phyloP scores from a whole-genome alignment of 2,888 invertebrate genomes.

The Spisula subtruncata region DNA sequence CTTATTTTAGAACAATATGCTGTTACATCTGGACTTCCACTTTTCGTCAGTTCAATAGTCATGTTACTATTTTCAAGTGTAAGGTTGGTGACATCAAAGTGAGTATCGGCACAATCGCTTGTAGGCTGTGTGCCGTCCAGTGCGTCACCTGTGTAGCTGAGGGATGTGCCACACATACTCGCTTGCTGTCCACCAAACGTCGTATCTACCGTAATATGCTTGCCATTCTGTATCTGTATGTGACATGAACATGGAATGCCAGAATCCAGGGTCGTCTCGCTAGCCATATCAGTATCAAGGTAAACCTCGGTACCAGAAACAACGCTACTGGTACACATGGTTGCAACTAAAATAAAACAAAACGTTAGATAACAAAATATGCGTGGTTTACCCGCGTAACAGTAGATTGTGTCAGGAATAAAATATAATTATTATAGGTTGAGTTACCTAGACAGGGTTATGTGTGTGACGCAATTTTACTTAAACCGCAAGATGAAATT shows the following conservation, averaged over 20 bases:
- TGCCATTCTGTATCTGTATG: background rate
- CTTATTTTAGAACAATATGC: background rate
- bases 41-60: background rate
- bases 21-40: background rate
- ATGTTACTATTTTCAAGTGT: background rate
- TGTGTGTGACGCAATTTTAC: too few relatives aligned
- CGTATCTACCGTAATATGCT: background rate
- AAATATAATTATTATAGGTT: background rate
- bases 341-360: background rate
- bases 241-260: conserved; percentile 1
- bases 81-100: background rate
- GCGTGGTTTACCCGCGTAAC: too few relatives aligned
- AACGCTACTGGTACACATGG: background rate
- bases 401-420: background rate
- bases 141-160: background rate
- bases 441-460: too few relatives aligned
- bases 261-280: background rate
- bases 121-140: background rate
- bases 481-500: too few relatives aligned
- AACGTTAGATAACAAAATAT: background rate
- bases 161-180: background rate
- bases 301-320: conserved; percentile 2
- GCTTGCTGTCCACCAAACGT: background rate
- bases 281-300: background rate
- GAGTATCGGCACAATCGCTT: background rate